Percentiles rank a stretch among this genome's conserved stretches.
Evolutionary conservation across 2,797 vertebrate species (phyloP).

Genomic region (Amblyopsis hoosieri): DNA sequence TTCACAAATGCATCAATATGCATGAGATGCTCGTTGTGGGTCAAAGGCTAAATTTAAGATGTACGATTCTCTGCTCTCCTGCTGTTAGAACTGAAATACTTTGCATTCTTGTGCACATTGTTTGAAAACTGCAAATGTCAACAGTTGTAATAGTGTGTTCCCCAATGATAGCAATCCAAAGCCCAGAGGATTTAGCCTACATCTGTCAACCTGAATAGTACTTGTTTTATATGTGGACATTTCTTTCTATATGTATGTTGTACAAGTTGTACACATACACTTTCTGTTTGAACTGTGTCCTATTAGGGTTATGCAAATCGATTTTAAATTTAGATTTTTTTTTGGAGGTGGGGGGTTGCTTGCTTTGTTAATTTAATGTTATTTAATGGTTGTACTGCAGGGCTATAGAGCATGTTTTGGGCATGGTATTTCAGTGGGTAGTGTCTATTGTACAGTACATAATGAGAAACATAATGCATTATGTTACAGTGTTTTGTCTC

Average conservation of each 20-base stretch:
- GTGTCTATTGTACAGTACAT: too few relatives aligned
- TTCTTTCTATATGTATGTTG: slow-evolving; percentile 49
- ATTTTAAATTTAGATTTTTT: slow-evolving; percentile 9
- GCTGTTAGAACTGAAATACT: slow-evolving; percentile 72
- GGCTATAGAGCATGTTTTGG: too few relatives aligned
- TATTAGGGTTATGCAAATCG: slow-evolving; percentile 32
- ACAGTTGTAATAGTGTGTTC: slow-evolving; percentile 63
- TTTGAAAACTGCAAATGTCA: slow-evolving; percentile 63
- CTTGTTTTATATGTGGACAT: slow-evolving; percentile 66
- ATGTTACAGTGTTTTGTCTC: too few relatives aligned
- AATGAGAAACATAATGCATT: too few relatives aligned
- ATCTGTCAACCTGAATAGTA: slow-evolving; percentile 59
- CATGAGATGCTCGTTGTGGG: slow-evolving; percentile 30
- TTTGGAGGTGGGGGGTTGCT: slow-evolving; percentile 47
- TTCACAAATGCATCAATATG: slow-evolving; percentile 42
- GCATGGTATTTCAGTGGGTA: too few relatives aligned
- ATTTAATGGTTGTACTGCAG: slow-evolving; percentile 25
- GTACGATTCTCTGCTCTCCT: slow-evolving; percentile 48
- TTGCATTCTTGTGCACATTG: slow-evolving; percentile 74
- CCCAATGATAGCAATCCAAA: slow-evolving; percentile 66
- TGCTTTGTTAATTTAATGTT: slow-evolving; percentile 55
- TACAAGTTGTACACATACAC: slow-evolving; percentile 45
- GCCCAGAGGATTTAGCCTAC: slow-evolving; percentile 54
- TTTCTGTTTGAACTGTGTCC: slow-evolving; percentile 55
- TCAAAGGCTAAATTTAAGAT: slow-evolving; percentile 54